These are phyloP conservation scores for Sebastes goodei DNA, from an alignment of 2,797 vertebrate species.

Conservation along the genomic window DNA sequence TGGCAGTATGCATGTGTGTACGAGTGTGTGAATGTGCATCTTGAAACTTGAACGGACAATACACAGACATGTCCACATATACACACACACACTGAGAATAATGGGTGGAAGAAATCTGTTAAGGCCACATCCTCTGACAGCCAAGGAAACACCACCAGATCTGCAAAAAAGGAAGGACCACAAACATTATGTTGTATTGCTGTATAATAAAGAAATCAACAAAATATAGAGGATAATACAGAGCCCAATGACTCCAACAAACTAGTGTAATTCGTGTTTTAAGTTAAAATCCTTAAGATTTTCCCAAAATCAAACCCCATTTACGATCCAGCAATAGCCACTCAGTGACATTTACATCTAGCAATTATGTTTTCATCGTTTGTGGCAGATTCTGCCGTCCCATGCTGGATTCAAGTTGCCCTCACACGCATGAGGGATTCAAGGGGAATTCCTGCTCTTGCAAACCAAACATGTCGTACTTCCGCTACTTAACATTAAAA, in stretches of 20 bases:
- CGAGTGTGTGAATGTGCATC: constrained; percentile 79
- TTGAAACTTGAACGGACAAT: constrained; percentile 81
- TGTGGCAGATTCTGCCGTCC: not conserved
- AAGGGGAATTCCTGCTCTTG: not conserved
- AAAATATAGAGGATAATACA: not conserved
- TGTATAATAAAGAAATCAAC: not conserved
- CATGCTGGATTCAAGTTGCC: not conserved
- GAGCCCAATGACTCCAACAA: not conserved
- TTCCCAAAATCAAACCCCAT: not conserved
- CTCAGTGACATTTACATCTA: not conserved
- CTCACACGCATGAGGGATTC: not conserved
- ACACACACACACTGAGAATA: constrained; percentile 79
- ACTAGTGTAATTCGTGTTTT: not conserved
- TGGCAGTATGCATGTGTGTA: constrained; percentile 86
- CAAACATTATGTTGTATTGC: constrained; percentile 15
- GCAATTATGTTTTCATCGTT: not conserved
- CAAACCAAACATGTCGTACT: not conserved
- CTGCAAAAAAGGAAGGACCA: constrained; percentile 62
- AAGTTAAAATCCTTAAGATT: not conserved
- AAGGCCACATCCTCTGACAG: constrained; percentile 88
- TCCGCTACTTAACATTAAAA: not conserved
- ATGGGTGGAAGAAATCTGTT: constrained; percentile 85
- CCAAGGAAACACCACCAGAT: constrained; percentile 80
- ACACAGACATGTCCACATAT: constrained; percentile 79
- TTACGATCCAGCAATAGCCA: too few relatives aligned